Evolutionary conservation across 2,888 invertebrate genomes (phyloP), one percentile per base, ranked within the genome.

Genomic region (Dolichopus griseipennis): DNA sequence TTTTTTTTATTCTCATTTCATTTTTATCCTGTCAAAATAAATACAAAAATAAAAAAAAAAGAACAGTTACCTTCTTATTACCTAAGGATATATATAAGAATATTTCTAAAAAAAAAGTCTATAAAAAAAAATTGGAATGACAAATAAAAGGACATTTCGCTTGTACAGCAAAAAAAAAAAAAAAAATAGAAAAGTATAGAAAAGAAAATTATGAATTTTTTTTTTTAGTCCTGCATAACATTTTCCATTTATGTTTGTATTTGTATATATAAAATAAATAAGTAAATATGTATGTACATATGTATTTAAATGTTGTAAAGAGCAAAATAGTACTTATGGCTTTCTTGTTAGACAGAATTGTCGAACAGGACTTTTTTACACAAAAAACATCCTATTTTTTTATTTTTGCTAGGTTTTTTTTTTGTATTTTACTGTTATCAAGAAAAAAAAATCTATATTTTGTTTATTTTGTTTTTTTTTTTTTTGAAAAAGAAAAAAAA

Each of bases 341-440:
- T 63, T 63, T 63, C 63, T 63, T 63, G 63, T 63, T 63, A 63
- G 63, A 63, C 63, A 63, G 27, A 63, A 63, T 63, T 63, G 63
- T 63, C 27, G 27, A 63, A 63, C 63, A 63, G 63, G 63, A 63
- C 22, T 63, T 27, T 27, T 63, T 63, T 63, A 63, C 27, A 27
- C 27, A 63, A 27, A 27, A 22, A 27, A 63, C 27, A 63, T 33
- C 12, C 22, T 62, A 15, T 62, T 15, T 62, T 15, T 62, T 22
- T 62, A 22, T 62, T 62, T 62, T 62, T 62, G 21, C 8, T 62
- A 18, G n/a, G n/a, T n/a, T n/a, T n/a, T n/a, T 8, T 21, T 21
- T 62, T 62, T 62, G 9, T 61, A 22, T 22, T 62, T 22, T 62
- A 22, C 27, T 5, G 27, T 27, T 27, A 27, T 27, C 27, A 52